Base-by-base conservation (phyloP, 2,113 vertebrate genomes). In the Crotalus tigris region DNA sequence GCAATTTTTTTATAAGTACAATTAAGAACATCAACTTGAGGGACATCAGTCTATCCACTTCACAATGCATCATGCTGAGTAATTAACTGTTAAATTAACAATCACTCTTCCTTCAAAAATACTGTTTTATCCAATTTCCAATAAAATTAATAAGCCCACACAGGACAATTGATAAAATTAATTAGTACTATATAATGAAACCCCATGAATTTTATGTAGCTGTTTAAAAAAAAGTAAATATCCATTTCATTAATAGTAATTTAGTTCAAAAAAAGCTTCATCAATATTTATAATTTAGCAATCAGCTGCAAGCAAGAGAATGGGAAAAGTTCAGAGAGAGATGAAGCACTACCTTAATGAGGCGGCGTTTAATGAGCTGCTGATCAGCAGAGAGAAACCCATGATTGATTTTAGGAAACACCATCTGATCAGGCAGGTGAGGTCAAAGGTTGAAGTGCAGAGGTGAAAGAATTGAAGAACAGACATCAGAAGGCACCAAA, bases 321-420 rank as follows among this genome's bases (percentile, higher is more conserved):
- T 92, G 95, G 96, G 91, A 96, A 96, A 97, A 96, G 95, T 92
- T 93, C 49, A 96, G 96, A 97, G 97, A 90, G 94, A 98, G 96
- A 97, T 97, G 96, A 98, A 98, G 98, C 98, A 98, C 99, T 99
- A 99, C 99, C 99, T 99, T 99, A 99, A 99, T 99, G 98, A 99
- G 98, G 96, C 99, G 99, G 97, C 99, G 99, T 98, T 99, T 99
- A 98, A 99, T 99, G 98, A 99, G 99, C 98, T 99, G 99, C 99
- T 99, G 99, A 99, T 99, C 99, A 99, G 99, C 99, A 97, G 99
- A 99, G 98, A 99, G 99, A 99, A 99, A 99, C 98, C 99, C 99
- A 98, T 99, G 99, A 99, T 99, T 99, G 99, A 99, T 99, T 99
- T 99, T 99, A 99, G 99, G 99, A 98, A 99, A 99, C 99, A 99